Percentiles rank a stretch among this genome's conserved stretches.
phyloP scores from a whole-genome alignment of 2,888 invertebrate genomes.

The Willowsia nigromaculata region DNA sequence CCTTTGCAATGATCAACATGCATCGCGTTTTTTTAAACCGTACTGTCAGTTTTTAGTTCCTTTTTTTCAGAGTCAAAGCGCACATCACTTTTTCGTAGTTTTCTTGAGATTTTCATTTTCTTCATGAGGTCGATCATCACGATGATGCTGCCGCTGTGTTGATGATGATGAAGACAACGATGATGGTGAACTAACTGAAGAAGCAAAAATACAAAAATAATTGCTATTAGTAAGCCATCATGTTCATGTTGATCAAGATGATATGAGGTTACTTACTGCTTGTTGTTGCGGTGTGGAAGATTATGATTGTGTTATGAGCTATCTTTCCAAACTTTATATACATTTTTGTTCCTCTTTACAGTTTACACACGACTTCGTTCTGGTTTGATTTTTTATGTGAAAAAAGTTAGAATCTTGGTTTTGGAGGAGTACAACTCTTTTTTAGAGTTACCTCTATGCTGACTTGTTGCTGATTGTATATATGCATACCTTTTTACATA shows the following conservation, averaged over 20 bases:
- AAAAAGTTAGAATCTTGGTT: conserved; percentile 11
- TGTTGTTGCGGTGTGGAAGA: conserved; percentile 12
- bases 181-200: conserved; percentile 50
- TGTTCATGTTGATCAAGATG: conserved; percentile 42
- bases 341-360: not conserved
- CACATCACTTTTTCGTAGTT: conserved; percentile 31
- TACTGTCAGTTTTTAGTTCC: not conserved
- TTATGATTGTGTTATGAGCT: not conserved
- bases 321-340: not conserved
- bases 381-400: not conserved
- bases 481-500: not conserved
- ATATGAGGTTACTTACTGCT: conserved; percentile 40
- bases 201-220: conserved; percentile 67
- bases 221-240: conserved; percentile 68
- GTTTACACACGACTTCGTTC: not conserved
- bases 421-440: conserved; percentile 11
- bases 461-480: no score
- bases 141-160: not conserved
- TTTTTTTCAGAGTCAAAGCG: conserved; percentile 15
- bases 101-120: conserved; percentile 60
- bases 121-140: not conserved
- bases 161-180: conserved; percentile 4
- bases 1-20: not conserved
- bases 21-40: no score
- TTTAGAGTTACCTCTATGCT: not conserved